Base-by-base conservation (phyloP, 2,113 vertebrate genomes). In the Sakesphorus luctuosus region DNA sequence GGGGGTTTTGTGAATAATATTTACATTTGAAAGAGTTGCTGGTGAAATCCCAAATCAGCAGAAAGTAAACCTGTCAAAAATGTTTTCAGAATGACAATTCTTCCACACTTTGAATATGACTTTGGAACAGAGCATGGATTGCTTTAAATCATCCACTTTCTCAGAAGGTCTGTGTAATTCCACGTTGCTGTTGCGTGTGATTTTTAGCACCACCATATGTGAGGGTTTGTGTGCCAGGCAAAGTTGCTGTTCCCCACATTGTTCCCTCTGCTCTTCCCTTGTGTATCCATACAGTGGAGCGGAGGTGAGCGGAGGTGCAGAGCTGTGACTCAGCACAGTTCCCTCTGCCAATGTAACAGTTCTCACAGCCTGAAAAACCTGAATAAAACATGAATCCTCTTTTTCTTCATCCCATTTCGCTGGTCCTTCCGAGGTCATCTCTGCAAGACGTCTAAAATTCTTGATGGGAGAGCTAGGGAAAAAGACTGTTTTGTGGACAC, bases 1-100 rank as follows among this genome's bases (percentile, higher is more conserved):
- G 94, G 86, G 58, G 94, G 96, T 97, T 94, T 83, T 97, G 85
- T 96, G 95, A 95, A 91, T 94, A 95, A 93, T 96, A 93, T 91
- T 90, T 87, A 87, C 66, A 35, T 94, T 96, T 95, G 92, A 97
- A 98, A 96, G 89, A 92, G 69, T 95, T 90, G 76, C 90, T 98
- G 97, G 95, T 95, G 96, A 98, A 98, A 97, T 93, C 78, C 72
- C 36, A 77, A 87, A 88, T 87, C 55, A 88, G 24, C 62, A 94
- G 90, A 92, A 85, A 97, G 62, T 50, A 94, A 84, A 86, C 28
- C 58, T 87, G 50, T 47, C 80, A 55, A 33, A 84, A 94, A 83
- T 10, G 24, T 61, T 94, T 93, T 82, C 86, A 87, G 67, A 82
- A 52, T 26, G 52, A 76, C 80, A 79, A 1, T 74, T 95, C 78